phyloP scores from a whole-genome alignment of 2,888 invertebrate genomes.

The Dryobotodes eremita region DNA sequence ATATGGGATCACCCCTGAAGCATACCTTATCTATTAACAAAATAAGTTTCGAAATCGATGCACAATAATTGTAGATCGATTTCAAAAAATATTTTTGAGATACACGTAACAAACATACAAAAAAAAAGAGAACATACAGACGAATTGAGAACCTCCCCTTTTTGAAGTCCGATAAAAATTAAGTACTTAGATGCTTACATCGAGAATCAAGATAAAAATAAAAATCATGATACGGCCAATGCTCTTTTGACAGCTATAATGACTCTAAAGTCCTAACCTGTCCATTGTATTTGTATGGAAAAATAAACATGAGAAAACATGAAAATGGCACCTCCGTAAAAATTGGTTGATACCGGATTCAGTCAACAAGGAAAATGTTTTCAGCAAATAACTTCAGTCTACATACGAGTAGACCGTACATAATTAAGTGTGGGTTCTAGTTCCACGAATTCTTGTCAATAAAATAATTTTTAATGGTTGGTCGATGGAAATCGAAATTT shows the following conservation, averaged over 20 bases:
- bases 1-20: too few species aligned
- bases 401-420: neutral
- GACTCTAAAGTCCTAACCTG: neutral
- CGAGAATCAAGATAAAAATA: too few species aligned
- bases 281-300: conserved; percentile 1
- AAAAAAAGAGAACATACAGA: too few species aligned
- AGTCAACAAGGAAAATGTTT: conserved; percentile 31
- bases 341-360: conserved; percentile 46
- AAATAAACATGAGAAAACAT: conserved; percentile 23
- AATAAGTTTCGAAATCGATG: too few species aligned
- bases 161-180: too few species aligned
- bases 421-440: conserved; percentile 1
- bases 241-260: neutral
- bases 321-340: conserved; percentile 38
- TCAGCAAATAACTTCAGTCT: conserved; percentile 36
- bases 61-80: too few species aligned
- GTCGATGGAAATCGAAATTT: neutral
- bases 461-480: neutral
- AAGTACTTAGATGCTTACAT: too few species aligned
- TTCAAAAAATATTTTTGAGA: too few species aligned
- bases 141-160: too few species aligned
- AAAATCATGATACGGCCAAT: conserved; percentile 8
- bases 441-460: conserved; percentile 27
- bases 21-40: too few species aligned
- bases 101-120: too few species aligned